Base-by-base conservation (phyloP, 2,797 vertebrate genomes). In the Halcyon leucocephala region DNA sequence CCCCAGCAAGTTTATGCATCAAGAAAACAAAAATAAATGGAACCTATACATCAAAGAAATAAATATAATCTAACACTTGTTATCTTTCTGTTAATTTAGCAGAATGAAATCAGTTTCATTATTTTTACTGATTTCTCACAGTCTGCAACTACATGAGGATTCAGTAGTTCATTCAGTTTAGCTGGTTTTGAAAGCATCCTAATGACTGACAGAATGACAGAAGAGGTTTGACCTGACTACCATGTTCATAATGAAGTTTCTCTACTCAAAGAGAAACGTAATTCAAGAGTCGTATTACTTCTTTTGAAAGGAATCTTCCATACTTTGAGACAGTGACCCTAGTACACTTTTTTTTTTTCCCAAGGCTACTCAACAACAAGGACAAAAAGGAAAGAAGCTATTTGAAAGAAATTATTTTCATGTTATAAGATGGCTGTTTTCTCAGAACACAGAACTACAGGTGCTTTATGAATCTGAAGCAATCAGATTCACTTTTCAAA, bases 191-290 rank as follows among this genome's bases (percentile, higher is more conserved):
- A 83, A 95, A 96, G 64, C 37, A 80, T 67, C 72, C 70, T 95
- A 82, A 87, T 84, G 83, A 95, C 72, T 93, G 96, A 95, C 79
- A 96, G 88, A 20, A 89, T 78, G 77, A 80, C 88, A 95, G 89
- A 77, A 92, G 39, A 89, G 35, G 55, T 86, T 88, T 96, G 89
- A 97, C 96, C 93, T 80, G 79, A 90, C 78, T 51, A 94, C 46
- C 82, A 72, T 83, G 92, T 96, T 70, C 81, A 70, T 94, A 94
- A 96, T 95, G 82, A 93, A 81, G 80, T 89, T 96, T 87, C 57
- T 84, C 49, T 82, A 28, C 89, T 89, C 86, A 81, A 14, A 95
- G 54, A 84, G 46, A 95, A 95, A 95, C 49, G 76, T 85, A 93
- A 93, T 86, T 88, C 69, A 82, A 82, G 72, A 86, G 46, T 21